Percentiles rank a stretch among this genome's conserved stretches.
Evolutionary conservation across 2,113 vertebrate genomes (phyloP).

Genomic region (Corythoichthys intestinalis): DNA sequence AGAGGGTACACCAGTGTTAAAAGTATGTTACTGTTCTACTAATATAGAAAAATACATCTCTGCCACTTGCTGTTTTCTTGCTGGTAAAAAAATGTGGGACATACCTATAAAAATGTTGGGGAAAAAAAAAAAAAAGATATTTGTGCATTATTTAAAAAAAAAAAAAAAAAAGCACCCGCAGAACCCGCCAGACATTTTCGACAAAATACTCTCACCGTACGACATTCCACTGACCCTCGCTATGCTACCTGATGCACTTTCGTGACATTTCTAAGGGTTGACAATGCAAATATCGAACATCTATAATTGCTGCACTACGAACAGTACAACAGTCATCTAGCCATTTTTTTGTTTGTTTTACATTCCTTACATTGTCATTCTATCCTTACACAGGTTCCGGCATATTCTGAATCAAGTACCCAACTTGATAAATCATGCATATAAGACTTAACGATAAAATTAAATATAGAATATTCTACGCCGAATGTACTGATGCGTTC

Average conservation of each 20-base stretch:
- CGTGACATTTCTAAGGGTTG: conserved; percentile 44
- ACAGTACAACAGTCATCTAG: conserved; percentile 55
- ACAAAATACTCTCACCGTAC: conserved; percentile 42
- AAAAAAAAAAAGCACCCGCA: conserved; percentile 32
- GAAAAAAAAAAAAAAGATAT: conserved; percentile 32
- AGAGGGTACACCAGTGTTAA: conserved; percentile 64
- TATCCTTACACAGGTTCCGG: conserved; percentile 49
- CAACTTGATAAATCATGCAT: conserved; percentile 48
- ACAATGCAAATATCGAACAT: conserved; percentile 31
- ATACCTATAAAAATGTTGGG: conserved; percentile 28
- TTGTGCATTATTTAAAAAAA: conserved; percentile 53
- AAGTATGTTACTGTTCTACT: conserved; percentile 62
- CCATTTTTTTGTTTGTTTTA: conserved; percentile 25
- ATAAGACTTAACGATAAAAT: conserved; percentile 63
- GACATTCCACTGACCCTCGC: conserved; percentile 50
- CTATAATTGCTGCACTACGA: conserved; percentile 46
- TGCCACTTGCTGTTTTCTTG: conserved; percentile 41
- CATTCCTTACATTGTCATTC: conserved; percentile 58
- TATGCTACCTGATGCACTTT: conserved; percentile 48
- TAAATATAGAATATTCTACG: conserved; percentile 59
- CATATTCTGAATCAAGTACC: conserved; percentile 39
- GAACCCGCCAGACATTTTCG: conserved; percentile 30
- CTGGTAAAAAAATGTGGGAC: conserved; percentile 27
- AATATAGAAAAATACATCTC: conserved; percentile 59
- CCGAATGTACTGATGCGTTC: conserved; percentile 36